A percentile compares a stretch with the other conserved stretches of the same genome.
Evolutionary conservation across 2,888 invertebrate genomes (phyloP).

Genomic region (Aleiodes testaceus): DNA sequence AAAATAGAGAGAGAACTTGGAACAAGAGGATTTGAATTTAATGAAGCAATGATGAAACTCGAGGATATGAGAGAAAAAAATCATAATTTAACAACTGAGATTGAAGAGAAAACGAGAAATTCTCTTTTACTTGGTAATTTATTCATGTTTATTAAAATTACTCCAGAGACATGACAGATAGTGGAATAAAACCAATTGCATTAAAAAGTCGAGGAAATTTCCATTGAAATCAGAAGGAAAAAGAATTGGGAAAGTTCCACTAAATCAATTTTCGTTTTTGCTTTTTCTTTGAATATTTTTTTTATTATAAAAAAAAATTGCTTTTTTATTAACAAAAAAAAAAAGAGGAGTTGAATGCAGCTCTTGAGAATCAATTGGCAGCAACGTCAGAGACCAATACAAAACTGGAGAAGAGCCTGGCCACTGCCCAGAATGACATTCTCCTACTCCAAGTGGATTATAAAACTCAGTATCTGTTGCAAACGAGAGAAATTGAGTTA

Average conservation of each 20-base stretch:
- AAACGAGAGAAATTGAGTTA: background rate
- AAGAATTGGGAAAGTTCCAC: background rate
- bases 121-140: background rate
- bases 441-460: slow-evolving; percentile 2
- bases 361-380: slow-evolving; percentile 53
- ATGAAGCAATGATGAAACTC: background rate
- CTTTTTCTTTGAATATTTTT: no score
- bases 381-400: slow-evolving; percentile 55
- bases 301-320: no score
- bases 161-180: background rate
- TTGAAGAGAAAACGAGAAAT: background rate
- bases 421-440: slow-evolving; percentile 24
- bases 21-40: background rate
- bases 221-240: background rate
- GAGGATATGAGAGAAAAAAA: background rate
- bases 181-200: background rate
- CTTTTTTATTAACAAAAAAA: no score
- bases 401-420: slow-evolving; percentile 48
- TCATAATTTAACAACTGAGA: no score
- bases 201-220: background rate
- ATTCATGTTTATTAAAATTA: background rate
- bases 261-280: background rate
- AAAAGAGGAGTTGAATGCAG: slow-evolving; percentile 52
- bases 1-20: background rate
- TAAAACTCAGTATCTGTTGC: background rate